Base-by-base conservation (phyloP, 2,797 vertebrate species). In the Fundulus diaphanus region DNA sequence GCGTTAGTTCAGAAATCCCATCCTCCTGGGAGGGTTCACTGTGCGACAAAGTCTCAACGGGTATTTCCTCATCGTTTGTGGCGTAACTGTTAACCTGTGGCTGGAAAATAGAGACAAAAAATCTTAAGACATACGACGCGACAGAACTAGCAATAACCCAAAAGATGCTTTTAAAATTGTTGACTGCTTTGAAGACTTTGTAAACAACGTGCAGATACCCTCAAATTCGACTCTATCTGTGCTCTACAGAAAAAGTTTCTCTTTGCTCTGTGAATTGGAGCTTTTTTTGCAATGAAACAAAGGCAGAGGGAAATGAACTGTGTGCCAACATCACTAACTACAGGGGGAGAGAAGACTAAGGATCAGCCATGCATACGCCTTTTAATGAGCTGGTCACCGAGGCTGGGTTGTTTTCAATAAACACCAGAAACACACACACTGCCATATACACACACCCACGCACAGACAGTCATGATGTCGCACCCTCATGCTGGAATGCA, bases 41-140 rank as follows among this genome's bases (percentile, higher is more conserved):
- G 13, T 85, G 93, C 68, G 96, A 94, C 0, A 97, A 93, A 1
- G 92, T 92, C 77, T 96, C 96, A 0, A 95, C 95, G 90, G 97
- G 96, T 93, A 92, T 76, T 93, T 0, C 92, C 46, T 87, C 82
- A 68, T 59, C 86, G 0, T 66, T 87, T 81, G 92, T 90, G 77
- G 92, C 90, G 20, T 95, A 88, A 74, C 35, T 95, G 88, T 92
- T 95, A 77, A 95, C 85, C 78, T 95, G 95, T 37, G 93, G 92
- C 97, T 97, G 79, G 49, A 35, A 87, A 68, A 83, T 44, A 80
- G 54, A 84, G 44, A 74, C 15, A 68, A 79, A 63, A n/a, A 31
- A 76, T 22, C 46, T 37, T 7, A 63, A 35, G 59, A 37, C 20
- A 37, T 76, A 31, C 2, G n/a, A 31, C 68, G 35, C 49, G 40